Percentiles rank a stretch among this genome's conserved stretches.
Conservation (phyloP, 2,113 vertebrate species). For the Indicator indicator region DNA sequence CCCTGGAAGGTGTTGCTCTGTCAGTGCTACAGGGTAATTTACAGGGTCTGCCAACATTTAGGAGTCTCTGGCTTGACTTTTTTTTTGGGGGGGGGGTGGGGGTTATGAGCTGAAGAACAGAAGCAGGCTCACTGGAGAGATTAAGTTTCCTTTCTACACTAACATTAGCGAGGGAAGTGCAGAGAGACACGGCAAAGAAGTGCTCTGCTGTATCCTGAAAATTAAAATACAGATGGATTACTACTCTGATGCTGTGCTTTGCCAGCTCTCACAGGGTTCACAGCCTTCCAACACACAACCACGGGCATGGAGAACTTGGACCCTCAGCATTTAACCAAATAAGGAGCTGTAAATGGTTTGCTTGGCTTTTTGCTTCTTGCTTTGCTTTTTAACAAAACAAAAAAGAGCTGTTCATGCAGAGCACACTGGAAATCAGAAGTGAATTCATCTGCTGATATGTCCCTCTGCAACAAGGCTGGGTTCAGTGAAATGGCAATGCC, state of each 20-base stretch:
- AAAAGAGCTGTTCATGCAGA: not conserved
- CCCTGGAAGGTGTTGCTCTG: not conserved
- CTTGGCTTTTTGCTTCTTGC: not conserved
- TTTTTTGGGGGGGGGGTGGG: not conserved
- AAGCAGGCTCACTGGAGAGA: conserved; percentile 2
- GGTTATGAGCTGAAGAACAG: conserved; percentile 49
- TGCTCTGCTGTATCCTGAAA: not conserved
- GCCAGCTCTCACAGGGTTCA: not conserved
- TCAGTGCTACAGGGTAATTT: not conserved
- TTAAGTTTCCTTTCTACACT: conserved; percentile 39
- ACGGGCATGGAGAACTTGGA: not conserved
- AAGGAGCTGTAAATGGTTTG: not conserved
- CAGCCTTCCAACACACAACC: not conserved
- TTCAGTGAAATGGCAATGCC: not conserved
- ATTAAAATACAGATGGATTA: conserved; percentile 27
- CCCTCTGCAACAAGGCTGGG: fast-evolving
- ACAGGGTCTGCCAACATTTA: conserved; percentile 31
- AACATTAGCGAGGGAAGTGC: not conserved
- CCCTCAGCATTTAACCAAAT: not conserved
- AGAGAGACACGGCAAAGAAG: not conserved
- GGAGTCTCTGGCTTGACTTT: conserved; percentile 22
- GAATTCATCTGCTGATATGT: not conserved
- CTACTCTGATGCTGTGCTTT: not conserved
- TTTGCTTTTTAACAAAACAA: not conserved
- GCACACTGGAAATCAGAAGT: not conserved